Conservation (phyloP, 2,888 invertebrate species). For the Petrolisthes cinctipes region DNA sequence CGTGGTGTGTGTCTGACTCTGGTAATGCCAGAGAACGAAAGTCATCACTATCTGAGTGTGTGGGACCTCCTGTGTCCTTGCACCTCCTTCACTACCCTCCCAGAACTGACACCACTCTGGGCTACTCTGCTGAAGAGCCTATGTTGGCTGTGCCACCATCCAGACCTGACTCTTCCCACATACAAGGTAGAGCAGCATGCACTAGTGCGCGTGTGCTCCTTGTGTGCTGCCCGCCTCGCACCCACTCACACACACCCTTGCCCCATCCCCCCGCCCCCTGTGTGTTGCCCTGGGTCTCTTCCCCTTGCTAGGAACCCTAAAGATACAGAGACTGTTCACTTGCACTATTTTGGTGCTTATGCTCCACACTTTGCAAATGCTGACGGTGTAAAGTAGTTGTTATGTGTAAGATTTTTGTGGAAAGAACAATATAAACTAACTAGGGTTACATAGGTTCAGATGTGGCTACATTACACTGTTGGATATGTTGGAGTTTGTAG, state of each 20-base stretch:
- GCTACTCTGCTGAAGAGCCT: constrained; percentile 49
- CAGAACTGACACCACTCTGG: constrained; percentile 44
- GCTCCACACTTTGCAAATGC: too few species aligned
- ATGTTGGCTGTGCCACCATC: constrained; percentile 51
- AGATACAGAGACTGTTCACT: background rate
- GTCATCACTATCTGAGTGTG: constrained; percentile 56
- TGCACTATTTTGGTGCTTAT: too few species aligned
- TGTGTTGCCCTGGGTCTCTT: constrained; percentile 4
- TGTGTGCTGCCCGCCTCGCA: constrained; percentile 38
- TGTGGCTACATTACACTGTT: too few species aligned
- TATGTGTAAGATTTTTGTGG: too few species aligned
- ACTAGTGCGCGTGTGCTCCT: constrained; percentile 21
- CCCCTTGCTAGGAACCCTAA: constrained; percentile 16
- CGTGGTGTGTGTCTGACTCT: constrained; percentile 50
- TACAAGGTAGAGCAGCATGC: constrained; percentile 59
- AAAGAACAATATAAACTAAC: too few species aligned
- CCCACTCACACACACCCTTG: constrained; percentile 13
- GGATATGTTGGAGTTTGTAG: too few species aligned
- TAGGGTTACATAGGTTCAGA: too few species aligned
- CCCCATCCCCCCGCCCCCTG: constrained; percentile 29
- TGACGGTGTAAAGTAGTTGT: too few species aligned
- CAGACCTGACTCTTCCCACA: constrained; percentile 43
- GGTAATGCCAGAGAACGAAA: constrained; percentile 42
- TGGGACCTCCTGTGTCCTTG: constrained; percentile 55
- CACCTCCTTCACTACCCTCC: constrained; percentile 57